Conservation (phyloP, 2,797 vertebrate genomes). For the Gallirallus australis region DNA sequence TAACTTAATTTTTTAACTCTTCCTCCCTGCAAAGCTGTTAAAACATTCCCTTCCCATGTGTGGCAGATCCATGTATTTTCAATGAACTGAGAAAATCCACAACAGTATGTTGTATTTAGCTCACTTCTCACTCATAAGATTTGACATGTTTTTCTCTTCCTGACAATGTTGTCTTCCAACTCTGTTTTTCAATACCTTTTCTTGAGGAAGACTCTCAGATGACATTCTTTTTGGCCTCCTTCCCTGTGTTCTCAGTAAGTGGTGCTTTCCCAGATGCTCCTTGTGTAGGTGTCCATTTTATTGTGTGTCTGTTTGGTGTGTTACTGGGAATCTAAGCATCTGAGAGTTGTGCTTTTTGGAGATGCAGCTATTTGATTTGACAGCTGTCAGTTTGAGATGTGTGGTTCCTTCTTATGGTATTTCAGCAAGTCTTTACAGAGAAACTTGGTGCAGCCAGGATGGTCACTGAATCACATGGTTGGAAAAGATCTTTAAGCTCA, state of each 20-base stretch:
- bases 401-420: neutral
- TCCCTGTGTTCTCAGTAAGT: neutral
- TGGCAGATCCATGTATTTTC: neutral
- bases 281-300: neutral
- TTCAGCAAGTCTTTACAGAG: neutral
- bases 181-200: neutral
- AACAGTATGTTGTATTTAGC: neutral
- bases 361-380: neutral
- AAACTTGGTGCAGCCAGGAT: neutral
- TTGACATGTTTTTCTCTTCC: neutral
- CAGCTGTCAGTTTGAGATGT: constrained; percentile 1
- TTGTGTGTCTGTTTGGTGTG: neutral
- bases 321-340: neutral
- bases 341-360: neutral
- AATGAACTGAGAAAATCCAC: neutral
- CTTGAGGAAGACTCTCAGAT: neutral
- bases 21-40: neutral
- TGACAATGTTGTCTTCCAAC: neutral
- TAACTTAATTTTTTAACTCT: neutral
- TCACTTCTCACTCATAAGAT: neutral
- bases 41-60: neutral
- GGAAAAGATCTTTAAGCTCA: too few species aligned
- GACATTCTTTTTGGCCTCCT: neutral
- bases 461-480: neutral
- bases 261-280: neutral